phyloP scores from a whole-genome alignment of 2,797 vertebrate species.

The Platalea minor region DNA sequence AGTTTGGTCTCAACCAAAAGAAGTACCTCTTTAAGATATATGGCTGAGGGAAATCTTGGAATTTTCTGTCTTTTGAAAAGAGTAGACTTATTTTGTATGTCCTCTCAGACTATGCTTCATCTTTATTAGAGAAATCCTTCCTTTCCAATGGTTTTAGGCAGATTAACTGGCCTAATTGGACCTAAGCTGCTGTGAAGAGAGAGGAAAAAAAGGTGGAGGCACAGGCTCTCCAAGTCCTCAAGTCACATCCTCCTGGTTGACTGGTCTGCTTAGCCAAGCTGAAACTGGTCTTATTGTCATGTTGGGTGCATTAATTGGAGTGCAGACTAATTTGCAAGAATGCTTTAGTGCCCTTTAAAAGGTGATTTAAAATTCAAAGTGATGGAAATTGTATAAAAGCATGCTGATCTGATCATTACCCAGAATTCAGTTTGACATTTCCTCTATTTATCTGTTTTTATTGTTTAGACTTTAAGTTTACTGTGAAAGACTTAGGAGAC shows the following conservation, averaged over 20 bases:
- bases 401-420: conserved; percentile 92
- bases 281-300: conserved; percentile 91
- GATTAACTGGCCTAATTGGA: conserved; percentile 81
- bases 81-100: conserved; percentile 54
- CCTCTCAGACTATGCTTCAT: conserved; percentile 51
- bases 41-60: conserved; percentile 8
- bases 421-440: conserved; percentile 77
- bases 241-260: conserved; percentile 89
- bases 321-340: conserved; percentile 95
- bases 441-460: conserved; percentile 74
- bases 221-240: conserved; percentile 79
- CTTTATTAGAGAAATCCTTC: conserved; percentile 69
- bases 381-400: conserved; percentile 93
- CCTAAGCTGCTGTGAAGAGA: conserved; percentile 77
- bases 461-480: conserved; percentile 75
- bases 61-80: conserved; percentile 45
- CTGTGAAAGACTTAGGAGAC: conserved; percentile 75
- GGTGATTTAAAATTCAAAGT: conserved; percentile 98
- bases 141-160: conserved; percentile 71
- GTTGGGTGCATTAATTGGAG: conserved; percentile 95
- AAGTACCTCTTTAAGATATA: conserved; percentile 9
- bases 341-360: conserved; percentile 95
- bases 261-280: conserved; percentile 91
- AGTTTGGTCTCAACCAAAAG: neutral
- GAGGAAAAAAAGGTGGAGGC: conserved; percentile 70